Evolutionary conservation across 37 sponge, comb jelly and placozoan genomes (phyloP).

Genomic region (Corticium candelabrum): DNA sequence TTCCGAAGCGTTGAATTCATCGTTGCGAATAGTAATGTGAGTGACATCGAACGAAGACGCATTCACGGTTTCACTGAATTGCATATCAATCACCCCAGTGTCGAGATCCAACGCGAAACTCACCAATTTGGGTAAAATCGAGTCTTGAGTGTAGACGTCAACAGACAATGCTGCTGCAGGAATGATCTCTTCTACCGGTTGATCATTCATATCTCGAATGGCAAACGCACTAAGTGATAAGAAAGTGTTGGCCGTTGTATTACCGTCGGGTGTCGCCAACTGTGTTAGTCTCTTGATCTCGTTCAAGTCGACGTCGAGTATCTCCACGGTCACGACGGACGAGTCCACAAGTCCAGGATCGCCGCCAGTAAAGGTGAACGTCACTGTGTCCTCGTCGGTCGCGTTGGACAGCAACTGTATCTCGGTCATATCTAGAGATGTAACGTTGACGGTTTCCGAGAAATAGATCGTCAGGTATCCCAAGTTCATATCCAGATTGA

Average conservation of each 20-base stretch:
- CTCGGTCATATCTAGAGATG: conserved; percentile 37
- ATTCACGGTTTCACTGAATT: conserved; percentile 65
- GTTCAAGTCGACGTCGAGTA: conserved; percentile 60
- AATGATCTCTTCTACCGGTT: background rate
- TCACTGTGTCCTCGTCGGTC: conserved; percentile 21
- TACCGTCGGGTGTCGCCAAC: conserved; percentile 48
- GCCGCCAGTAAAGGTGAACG: conserved; percentile 40
- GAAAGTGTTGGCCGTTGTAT: conserved; percentile 12
- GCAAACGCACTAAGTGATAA: background rate
- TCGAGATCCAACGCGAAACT: background rate
- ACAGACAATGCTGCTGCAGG: background rate
- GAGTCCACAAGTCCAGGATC: conserved; percentile 5
- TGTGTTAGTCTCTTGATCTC: conserved; percentile 47
- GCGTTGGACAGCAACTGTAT: conserved; percentile 18
- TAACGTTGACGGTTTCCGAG: conserved; percentile 59
- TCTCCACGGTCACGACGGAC: background rate
- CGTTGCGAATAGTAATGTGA: conserved; percentile 27
- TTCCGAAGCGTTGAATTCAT: too few relatives aligned
- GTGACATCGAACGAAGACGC: conserved; percentile 44
- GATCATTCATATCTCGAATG: background rate
- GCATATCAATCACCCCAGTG: background rate
- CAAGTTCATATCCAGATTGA: conserved; percentile 54
- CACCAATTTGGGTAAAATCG: background rate
- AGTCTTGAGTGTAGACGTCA: background rate
- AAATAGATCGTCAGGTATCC: conserved; percentile 53